Base-by-base conservation (phyloP, 2,888 invertebrate genomes). In the Crioceris asparagi region DNA sequence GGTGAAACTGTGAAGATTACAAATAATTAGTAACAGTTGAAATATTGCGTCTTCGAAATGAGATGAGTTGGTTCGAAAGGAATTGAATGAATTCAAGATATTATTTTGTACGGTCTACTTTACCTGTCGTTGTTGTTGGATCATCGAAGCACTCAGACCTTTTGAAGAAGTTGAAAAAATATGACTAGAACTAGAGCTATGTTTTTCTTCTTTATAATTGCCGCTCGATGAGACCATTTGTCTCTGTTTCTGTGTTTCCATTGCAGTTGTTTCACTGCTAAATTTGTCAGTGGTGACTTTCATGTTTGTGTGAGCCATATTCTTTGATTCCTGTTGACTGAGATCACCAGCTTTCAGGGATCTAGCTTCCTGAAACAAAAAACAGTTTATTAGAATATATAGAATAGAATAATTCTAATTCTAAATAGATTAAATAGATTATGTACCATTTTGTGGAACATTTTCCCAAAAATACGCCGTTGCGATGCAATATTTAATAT, bases 201-300 rank as follows among this genome's bases (percentile, higher is more conserved):
- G 77, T 47, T 74, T 70, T 47, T 69, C 67, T 50, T 79, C 78
- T 59, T 84, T 86, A 56, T 78, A 82, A 57, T 84, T 79, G 17
- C 84, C 84, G 41, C 77, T 77, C 14, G 84, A 76, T 3, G 84
- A 84, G 52, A 84, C 79, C 2, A 82, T 84, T 61, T 83, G 85
- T 29, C 82, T 72, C 49, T 86, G 83, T 55, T 87, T 83, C 46
- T 64, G 62, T 60, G 78, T 77, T 32, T 74, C 73, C 36, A 59
- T 60, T 21, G 70, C 70, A 52, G 75, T 75, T 58, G 88, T 83
- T 66, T 90, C 87, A 8, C 85, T 81, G 53, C 83, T 86, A 65
- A 86, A 90, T 26, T 80, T 80, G 55, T 86, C 87, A 33, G 87
- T 85, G 49, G 85, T 84, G 38, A 91, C 71, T 64, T 85, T 82